Conservation (phyloP, 2,113 vertebrate genomes). For the Embiotoca jacksoni region DNA sequence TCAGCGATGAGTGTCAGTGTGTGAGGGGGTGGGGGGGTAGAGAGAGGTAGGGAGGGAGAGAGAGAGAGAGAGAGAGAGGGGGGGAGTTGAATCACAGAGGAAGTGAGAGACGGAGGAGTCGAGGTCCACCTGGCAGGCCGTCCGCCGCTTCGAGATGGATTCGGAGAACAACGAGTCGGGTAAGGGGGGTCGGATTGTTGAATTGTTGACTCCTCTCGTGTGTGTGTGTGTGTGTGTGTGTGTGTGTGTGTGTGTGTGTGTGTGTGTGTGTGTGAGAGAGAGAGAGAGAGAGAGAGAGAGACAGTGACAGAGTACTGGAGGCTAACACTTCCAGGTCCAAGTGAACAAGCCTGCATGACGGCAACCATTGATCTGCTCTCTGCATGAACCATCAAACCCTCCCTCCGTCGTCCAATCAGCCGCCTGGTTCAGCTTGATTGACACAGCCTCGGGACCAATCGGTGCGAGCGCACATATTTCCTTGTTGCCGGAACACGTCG, state of each 20-base stretch:
- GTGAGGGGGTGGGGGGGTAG: constrained; percentile 10
- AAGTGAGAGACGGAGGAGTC: constrained; percentile 13
- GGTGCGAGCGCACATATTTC: fast-evolving
- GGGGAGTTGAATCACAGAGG: background rate
- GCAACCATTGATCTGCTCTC: constrained; percentile 39
- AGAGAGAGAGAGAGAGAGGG: background rate
- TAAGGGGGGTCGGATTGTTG: constrained; percentile 55
- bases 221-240: constrained; percentile 27
- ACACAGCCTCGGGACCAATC: constrained; percentile 6
- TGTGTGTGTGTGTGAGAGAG: constrained; percentile 5
- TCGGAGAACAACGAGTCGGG: constrained; percentile 72
- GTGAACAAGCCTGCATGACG: constrained; percentile 9
- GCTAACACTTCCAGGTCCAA: background rate
- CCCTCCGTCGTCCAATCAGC: constrained; percentile 36
- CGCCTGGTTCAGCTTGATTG: background rate
- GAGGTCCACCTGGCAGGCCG: constrained; percentile 67
- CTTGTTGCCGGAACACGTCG: background rate
- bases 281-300: too few species aligned
- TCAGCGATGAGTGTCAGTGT: constrained; percentile 64
- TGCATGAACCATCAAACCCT: background rate
- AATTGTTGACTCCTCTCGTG: constrained; percentile 2
- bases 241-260: constrained; percentile 14
- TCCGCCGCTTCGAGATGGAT: constrained; percentile 66
- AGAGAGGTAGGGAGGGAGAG: constrained; percentile 3
- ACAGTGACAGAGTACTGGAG: background rate